Base-by-base conservation (phyloP, 2,888 invertebrate genomes). In the Erebia palarica region DNA sequence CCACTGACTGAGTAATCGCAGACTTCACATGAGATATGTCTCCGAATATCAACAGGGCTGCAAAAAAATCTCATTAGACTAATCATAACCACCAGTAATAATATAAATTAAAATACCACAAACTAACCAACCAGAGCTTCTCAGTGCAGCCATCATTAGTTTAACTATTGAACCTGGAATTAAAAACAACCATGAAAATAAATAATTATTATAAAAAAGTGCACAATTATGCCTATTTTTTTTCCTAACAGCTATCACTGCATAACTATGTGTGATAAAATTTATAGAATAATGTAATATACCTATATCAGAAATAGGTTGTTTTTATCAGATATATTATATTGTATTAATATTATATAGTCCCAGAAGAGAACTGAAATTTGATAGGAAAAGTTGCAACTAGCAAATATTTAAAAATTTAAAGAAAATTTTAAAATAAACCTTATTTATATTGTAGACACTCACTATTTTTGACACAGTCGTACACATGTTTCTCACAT, bases 21-120 rank as follows among this genome's bases (percentile, higher is more conserved):
- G 21, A 96, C 95, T 94, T 99, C 99, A 92, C 99, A 99, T 0
- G 97, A 96, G 77, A 99, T 96, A 84, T 99, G 98, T 72, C 99
- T 94, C 58, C 97, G 91, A 42, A 98, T 94, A 83, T 98, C 97
- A 71, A 99, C 90, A 47, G 96, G 95, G 87, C 97, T 97, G 88
- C 57, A 95, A 95, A 75, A 78, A 76, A 72, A 74, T 66, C 64
- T 70, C 51, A 65, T 36, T 60, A 61, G 18, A 18, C 21, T 16
- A 47, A 51, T 61, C 18, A 47, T 18, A 49, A 47, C 1, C 53
- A 61, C 59, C 18, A 51, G 5, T 64, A 27, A 42, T 42, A 73
- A 71, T 63, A 70, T 47, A 70, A 49, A 36, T 60, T 10, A 49
- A 55, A 69, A 42, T 59, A 70, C n/a, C 57, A 64, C 75, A 68